Evolutionary conservation across 2,888 invertebrate genomes (phyloP).

Genomic region (Xiphydria camelus): DNA sequence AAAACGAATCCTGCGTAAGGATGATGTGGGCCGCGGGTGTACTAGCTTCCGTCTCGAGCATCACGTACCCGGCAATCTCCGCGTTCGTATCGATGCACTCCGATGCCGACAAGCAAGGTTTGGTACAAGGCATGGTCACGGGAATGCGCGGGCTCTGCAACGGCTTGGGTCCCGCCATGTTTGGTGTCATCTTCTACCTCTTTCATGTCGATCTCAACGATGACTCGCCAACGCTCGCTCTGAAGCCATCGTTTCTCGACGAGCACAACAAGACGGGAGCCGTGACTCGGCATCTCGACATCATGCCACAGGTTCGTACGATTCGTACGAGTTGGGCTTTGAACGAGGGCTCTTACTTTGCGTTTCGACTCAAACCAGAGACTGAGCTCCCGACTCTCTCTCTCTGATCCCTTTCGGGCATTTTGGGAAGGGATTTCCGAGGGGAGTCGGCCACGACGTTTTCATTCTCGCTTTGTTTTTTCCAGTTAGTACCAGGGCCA

Average conservation of each 20-base stretch:
- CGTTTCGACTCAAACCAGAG: conserved; percentile 54
- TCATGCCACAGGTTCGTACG: conserved; percentile 60
- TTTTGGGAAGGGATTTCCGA: background rate
- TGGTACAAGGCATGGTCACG: conserved; percentile 97
- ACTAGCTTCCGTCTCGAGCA: conserved; percentile 91
- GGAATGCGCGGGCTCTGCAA: conserved; percentile 98
- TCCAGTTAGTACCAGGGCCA: conserved; percentile 89
- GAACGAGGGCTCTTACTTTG: too few relatives aligned
- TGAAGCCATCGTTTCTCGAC: conserved; percentile 56
- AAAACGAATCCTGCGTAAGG: conserved; percentile 64
- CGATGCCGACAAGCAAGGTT: conserved; percentile 95
- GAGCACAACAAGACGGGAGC: conserved; percentile 55
- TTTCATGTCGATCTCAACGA: conserved; percentile 97
- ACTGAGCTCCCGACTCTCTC: conserved; percentile 35
- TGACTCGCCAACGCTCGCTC: conserved; percentile 56
- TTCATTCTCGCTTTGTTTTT: conserved; percentile 34
- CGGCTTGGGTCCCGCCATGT: conserved; percentile 97
- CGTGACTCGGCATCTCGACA: conserved; percentile 59
- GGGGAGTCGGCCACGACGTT: background rate
- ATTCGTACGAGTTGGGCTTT: too few relatives aligned
- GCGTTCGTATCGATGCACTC: conserved; percentile 98
- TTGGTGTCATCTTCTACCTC: conserved; percentile 96
- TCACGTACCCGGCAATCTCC: conserved; percentile 98
- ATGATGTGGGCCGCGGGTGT: conserved; percentile 99
- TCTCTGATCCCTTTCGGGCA: conserved; percentile 3